Evolutionary conservation across 2,888 invertebrate species (phyloP).

Genomic region (Conchocele bisecta): DNA sequence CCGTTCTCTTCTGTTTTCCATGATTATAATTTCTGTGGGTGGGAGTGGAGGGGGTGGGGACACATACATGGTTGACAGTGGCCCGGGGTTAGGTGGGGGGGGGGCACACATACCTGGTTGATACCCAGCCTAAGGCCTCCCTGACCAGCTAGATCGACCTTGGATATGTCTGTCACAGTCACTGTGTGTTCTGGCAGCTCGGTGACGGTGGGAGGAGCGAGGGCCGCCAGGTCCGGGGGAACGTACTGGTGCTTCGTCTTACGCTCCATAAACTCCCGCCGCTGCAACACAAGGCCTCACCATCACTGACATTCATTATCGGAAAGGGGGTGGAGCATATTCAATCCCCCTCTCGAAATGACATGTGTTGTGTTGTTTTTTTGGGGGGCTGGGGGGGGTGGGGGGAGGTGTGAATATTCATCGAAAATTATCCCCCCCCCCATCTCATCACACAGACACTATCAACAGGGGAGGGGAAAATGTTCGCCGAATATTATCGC

Average conservation of each 20-base stretch:
- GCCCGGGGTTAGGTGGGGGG: too few relatives aligned
- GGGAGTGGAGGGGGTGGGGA: background rate
- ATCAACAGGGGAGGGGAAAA: too few relatives aligned
- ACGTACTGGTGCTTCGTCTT: conserved; percentile 54
- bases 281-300: conserved; percentile 46
- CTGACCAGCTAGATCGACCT: conserved; percentile 72
- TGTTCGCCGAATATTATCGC: too few relatives aligned
- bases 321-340: too few relatives aligned
- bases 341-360: too few relatives aligned
- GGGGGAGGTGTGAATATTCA: too few relatives aligned
- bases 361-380: too few relatives aligned
- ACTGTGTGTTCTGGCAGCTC: conserved; percentile 77
- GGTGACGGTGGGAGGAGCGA: conserved; percentile 61
- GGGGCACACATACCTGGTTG: conserved; percentile 63
- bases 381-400: too few relatives aligned
- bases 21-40: background rate
- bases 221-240: conserved; percentile 59
- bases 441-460: too few relatives aligned
- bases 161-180: conserved; percentile 75
- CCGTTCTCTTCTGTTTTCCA: too few relatives aligned
- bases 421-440: too few relatives aligned
- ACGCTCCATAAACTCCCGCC: conserved; percentile 57
- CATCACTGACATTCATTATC: background rate
- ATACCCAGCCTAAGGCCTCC: conserved; percentile 69
- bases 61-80: background rate